A percentile compares a stretch with the other conserved stretches of the same genome.
Conservation (phyloP, 37 sponge, comb jelly and placozoan genomes). For the Chondrosia reniformis region DNA sequence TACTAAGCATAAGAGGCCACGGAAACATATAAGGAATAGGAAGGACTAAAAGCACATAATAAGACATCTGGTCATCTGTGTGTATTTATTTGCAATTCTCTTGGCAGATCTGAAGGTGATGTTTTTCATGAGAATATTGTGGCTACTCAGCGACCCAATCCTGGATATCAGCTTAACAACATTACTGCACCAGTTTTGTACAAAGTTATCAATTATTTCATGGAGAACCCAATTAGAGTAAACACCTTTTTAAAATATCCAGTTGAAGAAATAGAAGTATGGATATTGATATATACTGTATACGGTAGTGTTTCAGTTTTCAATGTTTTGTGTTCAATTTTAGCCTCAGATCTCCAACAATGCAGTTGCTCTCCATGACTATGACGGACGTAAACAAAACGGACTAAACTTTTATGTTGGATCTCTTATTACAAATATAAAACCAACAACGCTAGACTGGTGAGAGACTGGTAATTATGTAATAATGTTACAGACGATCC, state of each 20-base stretch:
- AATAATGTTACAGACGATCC: too few species aligned
- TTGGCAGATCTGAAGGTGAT: conserved; percentile 39
- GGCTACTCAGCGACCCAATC: conserved; percentile 33
- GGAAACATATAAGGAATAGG: too few species aligned
- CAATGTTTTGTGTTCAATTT: not conserved
- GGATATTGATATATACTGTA: not conserved
- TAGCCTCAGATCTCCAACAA: conserved; percentile 44
- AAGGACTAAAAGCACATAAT: not conserved
- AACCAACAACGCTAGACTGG: conserved; percentile 24
- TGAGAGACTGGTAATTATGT: too few species aligned
- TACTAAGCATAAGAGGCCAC: too few species aligned
- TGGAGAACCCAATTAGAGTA: conserved; percentile 78
- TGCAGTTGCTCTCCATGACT: conserved; percentile 50
- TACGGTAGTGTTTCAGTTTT: not conserved
- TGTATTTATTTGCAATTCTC: not conserved
- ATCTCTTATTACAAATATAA: conserved; percentile 55
- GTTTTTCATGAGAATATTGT: conserved; percentile 52
- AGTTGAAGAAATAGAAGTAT: conserved; percentile 57
- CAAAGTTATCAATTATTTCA: conserved; percentile 75
- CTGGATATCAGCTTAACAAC: conserved; percentile 52
- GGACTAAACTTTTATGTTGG: conserved; percentile 57
- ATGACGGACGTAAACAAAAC: conserved; percentile 28
- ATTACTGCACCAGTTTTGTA: conserved; percentile 59
- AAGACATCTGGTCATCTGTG: not conserved
- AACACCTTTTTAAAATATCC: conserved; percentile 58